Evolutionary conservation across 2,888 invertebrate species (phyloP).

Genomic region (Heliconius sara): DNA sequence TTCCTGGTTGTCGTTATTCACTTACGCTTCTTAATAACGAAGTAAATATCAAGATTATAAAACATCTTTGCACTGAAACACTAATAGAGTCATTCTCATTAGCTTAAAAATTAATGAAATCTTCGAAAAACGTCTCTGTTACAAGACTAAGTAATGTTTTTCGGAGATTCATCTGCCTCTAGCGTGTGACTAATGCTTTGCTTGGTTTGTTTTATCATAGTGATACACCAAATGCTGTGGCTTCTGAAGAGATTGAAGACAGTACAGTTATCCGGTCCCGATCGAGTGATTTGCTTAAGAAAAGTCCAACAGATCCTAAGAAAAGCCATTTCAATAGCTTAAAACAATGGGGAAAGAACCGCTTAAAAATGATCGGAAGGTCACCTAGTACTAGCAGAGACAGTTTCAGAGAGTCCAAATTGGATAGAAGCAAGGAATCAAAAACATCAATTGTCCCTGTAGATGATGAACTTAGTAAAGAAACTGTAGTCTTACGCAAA

Average conservation of each 20-base stretch:
- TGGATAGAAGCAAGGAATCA: conserved; percentile 73
- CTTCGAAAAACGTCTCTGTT: conserved; percentile 72
- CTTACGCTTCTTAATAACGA: conserved; percentile 50
- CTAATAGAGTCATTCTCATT: conserved; percentile 81
- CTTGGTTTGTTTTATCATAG: conserved; percentile 84
- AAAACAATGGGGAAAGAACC: conserved; percentile 93
- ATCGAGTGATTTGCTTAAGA: conserved; percentile 90
- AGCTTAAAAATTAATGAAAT: conserved; percentile 78
- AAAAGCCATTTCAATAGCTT: conserved; percentile 90
- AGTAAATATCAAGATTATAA: conserved; percentile 69
- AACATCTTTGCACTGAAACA: conserved; percentile 78
- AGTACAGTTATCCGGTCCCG: conserved; percentile 86
- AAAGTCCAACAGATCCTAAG: conserved; percentile 85
- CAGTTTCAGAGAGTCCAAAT: conserved; percentile 73
- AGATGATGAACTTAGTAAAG: conserved; percentile 86
- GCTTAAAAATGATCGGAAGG: conserved; percentile 89
- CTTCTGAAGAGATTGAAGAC: conserved; percentile 81
- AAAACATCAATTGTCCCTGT: conserved; percentile 66
- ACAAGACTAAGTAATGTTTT: conserved; percentile 76
- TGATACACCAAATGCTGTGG: conserved; percentile 81
- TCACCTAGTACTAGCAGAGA: conserved; percentile 84
- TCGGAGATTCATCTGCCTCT: conserved; percentile 75
- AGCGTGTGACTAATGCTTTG: conserved; percentile 85
- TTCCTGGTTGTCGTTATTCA: conserved; percentile 77
- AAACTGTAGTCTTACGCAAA: conserved; percentile 86